Evolutionary conservation across 1,140 invertebrate genomes (phyloP).

Genomic region (Neotoxoptera formosana): DNA sequence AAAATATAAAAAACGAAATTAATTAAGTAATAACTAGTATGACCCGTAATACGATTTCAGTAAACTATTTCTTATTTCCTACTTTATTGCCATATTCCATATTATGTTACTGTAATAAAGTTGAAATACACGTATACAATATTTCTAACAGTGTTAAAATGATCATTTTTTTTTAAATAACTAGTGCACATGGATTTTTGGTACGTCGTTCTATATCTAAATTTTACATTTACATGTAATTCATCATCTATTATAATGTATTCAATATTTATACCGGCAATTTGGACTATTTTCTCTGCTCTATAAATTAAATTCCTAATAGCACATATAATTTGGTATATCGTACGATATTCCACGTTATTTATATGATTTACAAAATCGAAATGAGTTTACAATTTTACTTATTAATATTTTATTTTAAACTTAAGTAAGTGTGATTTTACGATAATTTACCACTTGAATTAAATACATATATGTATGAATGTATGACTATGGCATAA

Average conservation of each 20-base stretch:
- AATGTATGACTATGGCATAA: not conserved
- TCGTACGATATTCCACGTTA: not conserved
- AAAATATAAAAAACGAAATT: not conserved
- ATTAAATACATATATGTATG: not conserved
- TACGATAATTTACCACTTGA: not conserved
- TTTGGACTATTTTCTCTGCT: conserved; percentile 1
- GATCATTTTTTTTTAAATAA: not conserved
- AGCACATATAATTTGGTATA: not conserved
- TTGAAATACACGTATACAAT: not conserved
- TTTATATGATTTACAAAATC: not conserved
- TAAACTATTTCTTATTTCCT: not conserved
- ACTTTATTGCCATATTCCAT: not conserved
- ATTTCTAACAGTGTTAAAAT: not conserved
- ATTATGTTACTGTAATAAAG: not conserved
- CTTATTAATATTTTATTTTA: not conserved
- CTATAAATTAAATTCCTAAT: not conserved
- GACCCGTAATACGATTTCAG: not conserved
- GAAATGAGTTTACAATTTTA: not conserved
- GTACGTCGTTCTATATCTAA: not conserved
- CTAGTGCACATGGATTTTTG: not conserved
- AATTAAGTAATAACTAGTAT: not conserved
- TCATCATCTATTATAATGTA: conserved; percentile 26
- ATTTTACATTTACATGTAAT: conserved; percentile 4
- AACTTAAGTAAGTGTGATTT: not conserved
- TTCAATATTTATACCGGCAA: not conserved